Conservation (phyloP, 2,113 vertebrate genomes). For the Mesembrinibis cayennensis region DNA sequence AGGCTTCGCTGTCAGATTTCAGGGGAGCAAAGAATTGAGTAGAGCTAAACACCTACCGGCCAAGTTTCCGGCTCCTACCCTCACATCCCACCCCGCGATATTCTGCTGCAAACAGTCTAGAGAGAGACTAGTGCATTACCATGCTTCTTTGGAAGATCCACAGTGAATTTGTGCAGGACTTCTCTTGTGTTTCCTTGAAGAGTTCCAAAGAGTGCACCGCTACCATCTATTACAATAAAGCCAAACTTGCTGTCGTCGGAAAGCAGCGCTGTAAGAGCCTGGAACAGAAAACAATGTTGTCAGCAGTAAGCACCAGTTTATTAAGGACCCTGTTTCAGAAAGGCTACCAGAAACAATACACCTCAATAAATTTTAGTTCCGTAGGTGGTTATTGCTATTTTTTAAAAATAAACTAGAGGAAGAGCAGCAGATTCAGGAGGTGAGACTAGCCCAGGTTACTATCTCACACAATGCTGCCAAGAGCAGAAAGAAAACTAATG, state of each 20-base stretch:
- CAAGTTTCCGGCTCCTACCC: neutral
- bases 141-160: slow-evolving; percentile 99
- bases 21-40: neutral
- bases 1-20: slow-evolving; percentile 31
- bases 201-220: slow-evolving; percentile 97
- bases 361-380: neutral
- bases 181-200: slow-evolving; percentile 99
- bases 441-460: neutral
- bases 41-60: neutral
- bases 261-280: slow-evolving; percentile 97
- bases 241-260: slow-evolving; percentile 99
- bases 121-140: slow-evolving; percentile 72
- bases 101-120: neutral
- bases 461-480: neutral
- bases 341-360: neutral
- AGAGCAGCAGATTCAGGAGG: neutral
- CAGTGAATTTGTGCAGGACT: slow-evolving; percentile 99
- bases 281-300: slow-evolving; percentile 22
- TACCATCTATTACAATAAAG: slow-evolving; percentile 99
- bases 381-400: rapidly evolving
- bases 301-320: neutral
- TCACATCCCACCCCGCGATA: neutral
- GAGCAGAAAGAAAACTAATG: neutral
- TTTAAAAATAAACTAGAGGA: neutral
- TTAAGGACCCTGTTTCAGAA: neutral